Evolutionary conservation across 2,888 invertebrate genomes (phyloP).

Genomic region (Isotomurus palustris): DNA sequence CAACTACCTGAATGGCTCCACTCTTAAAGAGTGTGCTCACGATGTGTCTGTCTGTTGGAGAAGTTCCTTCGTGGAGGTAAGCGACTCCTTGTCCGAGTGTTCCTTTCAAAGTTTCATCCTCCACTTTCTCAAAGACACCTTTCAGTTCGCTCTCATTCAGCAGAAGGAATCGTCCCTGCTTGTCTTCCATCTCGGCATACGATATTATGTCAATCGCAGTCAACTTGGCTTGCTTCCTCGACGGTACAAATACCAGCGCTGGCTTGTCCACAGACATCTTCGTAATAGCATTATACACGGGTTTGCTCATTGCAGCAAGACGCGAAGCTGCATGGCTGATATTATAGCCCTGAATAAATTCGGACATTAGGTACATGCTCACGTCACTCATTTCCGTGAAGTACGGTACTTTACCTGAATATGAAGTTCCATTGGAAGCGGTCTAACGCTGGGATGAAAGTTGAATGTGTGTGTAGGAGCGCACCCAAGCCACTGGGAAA

Average conservation of each 20-base stretch:
- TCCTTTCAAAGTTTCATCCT: conserved; percentile 86
- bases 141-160: conserved; percentile 79
- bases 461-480: conserved; percentile 91
- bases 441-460: conserved; percentile 96
- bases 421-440: conserved; percentile 89
- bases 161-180: conserved; percentile 82
- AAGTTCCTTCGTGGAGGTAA: conserved; percentile 92
- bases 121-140: conserved; percentile 80
- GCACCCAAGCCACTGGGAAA: conserved; percentile 94
- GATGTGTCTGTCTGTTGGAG: conserved; percentile 73
- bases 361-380: too few relatives aligned
- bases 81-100: conserved; percentile 92
- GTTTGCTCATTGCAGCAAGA: conserved; percentile 95
- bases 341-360: too few relatives aligned
- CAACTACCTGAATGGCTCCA: conserved; percentile 77
- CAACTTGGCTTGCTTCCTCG: conserved; percentile 82
- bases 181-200: conserved; percentile 82
- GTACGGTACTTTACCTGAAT: too few relatives aligned
- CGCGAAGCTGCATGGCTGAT: conserved; percentile 95
- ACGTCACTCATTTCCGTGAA: too few relatives aligned
- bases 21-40: conserved; percentile 91
- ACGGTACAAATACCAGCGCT: conserved; percentile 84
- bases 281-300: conserved; percentile 87
- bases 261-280: conserved; percentile 79
- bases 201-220: conserved; percentile 94